Conservation (phyloP, 1,140 invertebrate species). For the Atta cephalotes region DNA sequence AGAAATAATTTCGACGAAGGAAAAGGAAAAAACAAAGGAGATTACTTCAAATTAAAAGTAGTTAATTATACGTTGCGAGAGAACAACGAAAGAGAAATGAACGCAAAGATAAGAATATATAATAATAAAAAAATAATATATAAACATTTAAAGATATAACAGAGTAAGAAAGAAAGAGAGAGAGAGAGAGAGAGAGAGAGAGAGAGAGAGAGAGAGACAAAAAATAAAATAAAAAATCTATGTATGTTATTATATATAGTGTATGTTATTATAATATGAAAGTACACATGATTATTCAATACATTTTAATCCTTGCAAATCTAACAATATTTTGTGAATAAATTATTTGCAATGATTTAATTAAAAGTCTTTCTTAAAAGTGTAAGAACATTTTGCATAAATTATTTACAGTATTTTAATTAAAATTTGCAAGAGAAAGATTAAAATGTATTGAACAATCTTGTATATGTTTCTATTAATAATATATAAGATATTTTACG, state of each 20-base stretch:
- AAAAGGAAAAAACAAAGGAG: no score
- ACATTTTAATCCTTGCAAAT: background rate
- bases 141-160: no score
- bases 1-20: background rate
- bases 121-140: background rate
- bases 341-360: no score
- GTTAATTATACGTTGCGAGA: background rate
- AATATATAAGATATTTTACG: background rate
- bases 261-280: background rate
- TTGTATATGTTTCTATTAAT: background rate
- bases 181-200: no score
- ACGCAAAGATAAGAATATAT: background rate
- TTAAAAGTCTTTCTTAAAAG: no score
- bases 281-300: background rate
- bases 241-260: background rate
- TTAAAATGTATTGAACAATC: background rate
- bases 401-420: no score
- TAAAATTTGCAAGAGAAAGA: background rate
- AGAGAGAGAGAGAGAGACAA: no score
- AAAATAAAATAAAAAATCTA: background rate
- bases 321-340: no score
- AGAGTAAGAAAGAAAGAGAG: no score
- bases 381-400: no score
- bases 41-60: background rate
- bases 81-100: background rate